These are phyloP conservation scores for Urocyon cinereoargenteus DNA, from an alignment of 2,797 vertebrate genomes.

Conservation along the genomic window DNA sequence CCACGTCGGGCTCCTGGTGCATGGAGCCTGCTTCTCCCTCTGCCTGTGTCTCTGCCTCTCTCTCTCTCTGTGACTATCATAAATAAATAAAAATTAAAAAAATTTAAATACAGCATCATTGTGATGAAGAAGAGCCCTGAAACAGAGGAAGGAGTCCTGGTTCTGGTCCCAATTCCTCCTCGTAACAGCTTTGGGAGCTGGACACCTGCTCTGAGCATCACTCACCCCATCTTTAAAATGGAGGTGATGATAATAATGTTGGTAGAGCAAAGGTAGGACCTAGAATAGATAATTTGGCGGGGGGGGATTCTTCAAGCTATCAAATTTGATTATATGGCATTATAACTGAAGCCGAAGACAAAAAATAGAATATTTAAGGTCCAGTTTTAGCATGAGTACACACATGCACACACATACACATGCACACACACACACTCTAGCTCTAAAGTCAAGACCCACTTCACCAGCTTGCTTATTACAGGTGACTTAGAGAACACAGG, in stretches of 20 bases:
- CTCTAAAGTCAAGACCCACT: neutral
- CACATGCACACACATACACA: neutral
- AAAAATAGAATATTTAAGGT: neutral
- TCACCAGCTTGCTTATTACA: neutral
- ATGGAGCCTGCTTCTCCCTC: too few relatives aligned
- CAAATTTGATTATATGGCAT: neutral
- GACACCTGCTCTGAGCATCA: neutral
- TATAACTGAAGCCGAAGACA: neutral
- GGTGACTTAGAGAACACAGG: neutral
- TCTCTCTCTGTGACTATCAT: too few relatives aligned
- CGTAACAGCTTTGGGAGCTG: neutral
- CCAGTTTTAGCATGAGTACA: neutral
- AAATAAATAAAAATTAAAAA: too few relatives aligned
- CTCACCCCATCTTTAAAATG: neutral
- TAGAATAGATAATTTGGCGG: neutral
- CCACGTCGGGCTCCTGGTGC: too few relatives aligned
- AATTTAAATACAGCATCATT: neutral
- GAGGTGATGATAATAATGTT: neutral
- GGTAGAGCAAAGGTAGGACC: neutral
- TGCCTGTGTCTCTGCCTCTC: too few relatives aligned
- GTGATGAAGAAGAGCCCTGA: neutral
- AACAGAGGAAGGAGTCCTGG: neutral
- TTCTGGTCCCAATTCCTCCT: neutral
- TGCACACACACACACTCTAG: neutral
- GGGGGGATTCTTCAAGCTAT: neutral